Evolutionary conservation across 2,888 invertebrate species (phyloP).

Genomic region (Troides aeacus): DNA sequence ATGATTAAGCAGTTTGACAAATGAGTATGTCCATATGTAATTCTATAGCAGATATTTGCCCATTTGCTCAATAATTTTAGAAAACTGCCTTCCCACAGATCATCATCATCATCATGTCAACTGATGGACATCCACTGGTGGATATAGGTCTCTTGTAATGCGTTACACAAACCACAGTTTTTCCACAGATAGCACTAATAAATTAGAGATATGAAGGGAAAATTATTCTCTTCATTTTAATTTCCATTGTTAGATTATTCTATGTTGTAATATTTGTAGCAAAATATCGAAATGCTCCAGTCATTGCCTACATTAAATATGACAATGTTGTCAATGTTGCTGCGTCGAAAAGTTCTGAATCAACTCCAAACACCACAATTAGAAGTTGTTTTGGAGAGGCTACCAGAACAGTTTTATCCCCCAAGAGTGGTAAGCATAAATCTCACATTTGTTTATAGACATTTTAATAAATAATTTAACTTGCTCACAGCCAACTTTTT

Average conservation of each 20-base stretch:
- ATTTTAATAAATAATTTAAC: background rate
- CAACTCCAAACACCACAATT: background rate
- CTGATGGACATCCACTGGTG: no score
- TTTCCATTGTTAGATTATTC: background rate
- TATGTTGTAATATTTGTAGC: slow-evolving; percentile 1
- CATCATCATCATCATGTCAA: no score
- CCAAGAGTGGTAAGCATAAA: slow-evolving; percentile 2
- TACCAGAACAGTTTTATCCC: slow-evolving; percentile 2
- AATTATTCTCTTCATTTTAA: background rate
- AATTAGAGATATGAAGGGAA: background rate
- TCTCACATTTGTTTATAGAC: background rate
- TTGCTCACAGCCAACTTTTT: background rate
- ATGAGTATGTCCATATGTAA: no score
- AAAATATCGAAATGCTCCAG: slow-evolving; percentile 15
- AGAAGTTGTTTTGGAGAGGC: slow-evolving; percentile 11
- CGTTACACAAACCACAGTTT: no score
- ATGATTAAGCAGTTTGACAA: no score
- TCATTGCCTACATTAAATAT: slow-evolving; percentile 17
- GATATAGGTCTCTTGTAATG: no score
- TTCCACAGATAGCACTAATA: background rate
- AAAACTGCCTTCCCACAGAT: no score
- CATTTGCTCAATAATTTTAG: no score
- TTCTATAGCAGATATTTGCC: no score
- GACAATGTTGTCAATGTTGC: slow-evolving; percentile 19
- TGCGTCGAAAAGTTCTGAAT: slow-evolving; percentile 2